phyloP scores from a whole-genome alignment of 2,113 vertebrate genomes.

The Telmatochromis sp. region DNA sequence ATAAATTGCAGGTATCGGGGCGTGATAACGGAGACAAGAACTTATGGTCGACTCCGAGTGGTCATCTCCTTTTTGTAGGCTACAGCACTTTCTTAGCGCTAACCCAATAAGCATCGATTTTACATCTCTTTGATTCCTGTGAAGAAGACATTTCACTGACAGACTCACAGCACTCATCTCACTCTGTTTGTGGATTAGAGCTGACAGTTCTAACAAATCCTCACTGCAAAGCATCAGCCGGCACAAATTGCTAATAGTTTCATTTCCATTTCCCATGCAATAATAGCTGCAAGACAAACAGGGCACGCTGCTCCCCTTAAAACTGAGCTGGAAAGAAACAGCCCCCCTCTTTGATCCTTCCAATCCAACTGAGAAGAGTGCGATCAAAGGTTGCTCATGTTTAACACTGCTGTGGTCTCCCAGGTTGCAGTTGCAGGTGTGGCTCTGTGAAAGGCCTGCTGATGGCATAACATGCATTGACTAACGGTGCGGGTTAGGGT shows the following conservation, averaged over 20 bases:
- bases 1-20: conserved; percentile 8
- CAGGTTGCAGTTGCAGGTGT: conserved; percentile 15
- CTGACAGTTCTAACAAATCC: conserved; percentile 23
- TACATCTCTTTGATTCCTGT: conserved; percentile 46
- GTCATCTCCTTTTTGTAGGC: conserved; percentile 37
- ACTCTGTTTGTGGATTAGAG: neutral
- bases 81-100: conserved; percentile 29
- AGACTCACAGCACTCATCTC: conserved; percentile 11
- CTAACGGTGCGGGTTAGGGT: neutral
- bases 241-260: conserved; percentile 9
- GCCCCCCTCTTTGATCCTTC: conserved; percentile 25
- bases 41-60: neutral
- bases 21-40: neutral
- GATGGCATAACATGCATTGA: neutral
- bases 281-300: neutral
- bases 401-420: neutral
- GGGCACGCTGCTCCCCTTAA: neutral
- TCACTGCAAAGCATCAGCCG: neutral
- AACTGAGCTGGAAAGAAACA: neutral
- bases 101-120: conserved; percentile 61
- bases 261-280: neutral
- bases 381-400: conserved; percentile 41
- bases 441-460: neutral
- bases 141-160: conserved; percentile 42
- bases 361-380: neutral